A percentile compares a stretch with the other conserved stretches of the same genome.
Conservation (phyloP, 35 echinoderm and acorn worm genomes). For the Apostichopus parvimensis region DNA sequence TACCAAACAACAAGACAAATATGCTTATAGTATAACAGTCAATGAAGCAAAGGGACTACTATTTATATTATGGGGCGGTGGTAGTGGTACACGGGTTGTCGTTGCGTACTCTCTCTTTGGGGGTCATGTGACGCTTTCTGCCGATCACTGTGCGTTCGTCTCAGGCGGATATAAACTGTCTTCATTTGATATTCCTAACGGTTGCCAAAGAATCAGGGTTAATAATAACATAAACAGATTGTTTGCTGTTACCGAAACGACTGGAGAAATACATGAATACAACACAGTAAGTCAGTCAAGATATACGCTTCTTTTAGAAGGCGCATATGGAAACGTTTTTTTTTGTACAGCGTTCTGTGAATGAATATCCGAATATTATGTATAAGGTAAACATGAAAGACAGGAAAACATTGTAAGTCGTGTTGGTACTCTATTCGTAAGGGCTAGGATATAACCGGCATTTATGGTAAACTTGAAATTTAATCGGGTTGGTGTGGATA, state of each 20-base stretch:
- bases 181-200: not conserved
- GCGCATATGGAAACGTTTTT: not conserved
- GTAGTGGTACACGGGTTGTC: not conserved
- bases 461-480: too few relatives aligned
- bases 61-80: not conserved
- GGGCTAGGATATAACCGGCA: too few relatives aligned
- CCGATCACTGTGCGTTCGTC: not conserved
- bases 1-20: not conserved
- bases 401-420: too few relatives aligned
- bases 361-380: not conserved
- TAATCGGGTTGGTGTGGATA: too few relatives aligned
- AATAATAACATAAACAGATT: constrained; percentile 29
- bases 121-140: not conserved
- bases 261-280: constrained; percentile 26
- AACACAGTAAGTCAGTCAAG: not conserved
- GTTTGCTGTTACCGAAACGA: not conserved
- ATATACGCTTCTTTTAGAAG: not conserved
- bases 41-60: not conserved
- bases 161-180: not conserved
- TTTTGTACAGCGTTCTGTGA: not conserved
- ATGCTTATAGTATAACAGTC: not conserved
- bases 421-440: too few relatives aligned
- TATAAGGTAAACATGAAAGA: not conserved
- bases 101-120: not conserved
- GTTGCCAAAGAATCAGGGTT: not conserved